A percentile compares a stretch with the other conserved stretches of the same genome.
These are phyloP conservation scores for Porites rus DNA, from an alignment of 92 coral and sea anemone genomes.

Conservation along the genomic window DNA sequence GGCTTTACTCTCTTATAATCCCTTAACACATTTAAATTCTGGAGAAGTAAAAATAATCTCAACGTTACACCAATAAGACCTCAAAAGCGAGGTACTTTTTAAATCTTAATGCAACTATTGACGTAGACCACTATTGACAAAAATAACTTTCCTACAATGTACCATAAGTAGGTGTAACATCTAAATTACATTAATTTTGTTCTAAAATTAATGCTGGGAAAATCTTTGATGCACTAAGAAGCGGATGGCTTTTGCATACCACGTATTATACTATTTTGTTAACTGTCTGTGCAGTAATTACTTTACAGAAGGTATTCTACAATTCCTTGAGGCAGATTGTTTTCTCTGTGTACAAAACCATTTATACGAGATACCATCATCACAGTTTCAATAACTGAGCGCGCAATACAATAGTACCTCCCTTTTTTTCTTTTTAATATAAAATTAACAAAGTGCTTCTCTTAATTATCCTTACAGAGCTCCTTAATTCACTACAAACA, in stretches of 20 bases:
- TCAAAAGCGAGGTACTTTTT: background rate
- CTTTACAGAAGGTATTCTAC: background rate
- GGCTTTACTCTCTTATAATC: background rate
- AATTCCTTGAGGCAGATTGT: background rate
- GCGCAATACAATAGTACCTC: background rate
- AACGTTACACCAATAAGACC: background rate
- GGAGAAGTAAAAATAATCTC: conserved; percentile 31
- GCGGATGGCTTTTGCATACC: background rate
- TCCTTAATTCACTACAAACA: conserved; percentile 24
- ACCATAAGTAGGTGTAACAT: conserved; percentile 55
- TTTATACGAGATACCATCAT: background rate
- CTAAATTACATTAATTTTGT: conserved; percentile 37
- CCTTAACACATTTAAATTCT: background rate
- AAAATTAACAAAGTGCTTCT: conserved; percentile 6
- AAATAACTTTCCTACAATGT: conserved; percentile 61
- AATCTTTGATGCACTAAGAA: background rate
- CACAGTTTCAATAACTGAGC: background rate
- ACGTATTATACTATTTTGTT: background rate
- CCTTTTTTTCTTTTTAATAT: conserved; percentile 2
- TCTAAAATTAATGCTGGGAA: background rate
- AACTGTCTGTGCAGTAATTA: background rate
- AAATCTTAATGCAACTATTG: background rate
- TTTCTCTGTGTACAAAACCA: conserved; percentile 9
- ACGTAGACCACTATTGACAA: conserved; percentile 46
- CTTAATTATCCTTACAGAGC: background rate